Evolutionary conservation across 2,113 vertebrate genomes (phyloP), one percentile per base, ranked within the genome.

Genomic region (Ptychochromis oligacanthus): DNA sequence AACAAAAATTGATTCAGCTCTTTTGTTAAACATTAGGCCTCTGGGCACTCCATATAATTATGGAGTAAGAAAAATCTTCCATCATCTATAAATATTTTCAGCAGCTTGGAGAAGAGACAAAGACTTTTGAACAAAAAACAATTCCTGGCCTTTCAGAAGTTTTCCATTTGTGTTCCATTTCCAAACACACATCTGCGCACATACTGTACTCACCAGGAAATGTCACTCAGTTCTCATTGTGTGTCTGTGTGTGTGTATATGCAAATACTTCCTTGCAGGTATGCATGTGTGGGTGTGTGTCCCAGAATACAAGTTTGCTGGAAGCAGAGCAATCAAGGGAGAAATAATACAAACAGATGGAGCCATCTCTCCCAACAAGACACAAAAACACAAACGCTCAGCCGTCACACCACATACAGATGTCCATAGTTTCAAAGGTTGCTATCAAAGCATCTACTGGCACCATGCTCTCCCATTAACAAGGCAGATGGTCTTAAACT

Each of bases 301-400:
- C 82, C 70, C 78, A 74, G 58, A 92, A 91, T 86, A 77, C 84
- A 92, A 90, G 85, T 87, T 85, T 80, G 83, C 87, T 89, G 75
- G 83, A 85, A 90, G 87, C 77, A 2, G 55, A 72, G 87, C 85
- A 89, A 90, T 91, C 80, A 90, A 87, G 81, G 74, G 56, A 57
- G 77, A 87, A 87, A 93, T 90, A 91, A 92, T 92, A 65, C 81
- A 86, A 92, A 90, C 92, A 94, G 89, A 93, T 94, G 92, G 91
- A 89, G 77, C 72, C 78, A 86, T 82, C 72, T 80, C 60, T 74
- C 54, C 59, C 57, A 82, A 76, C 54, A 59, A 84, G 79, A 83
- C 79, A 83, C 77, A 81, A 60, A 52, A 57, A 40, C 60, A 28
- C 56, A 31, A 31, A 81, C 56, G 61, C 80, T 55, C n/a, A 72